Base-by-base conservation (phyloP, 2,113 vertebrate species). In the Sylvietta virens region DNA sequence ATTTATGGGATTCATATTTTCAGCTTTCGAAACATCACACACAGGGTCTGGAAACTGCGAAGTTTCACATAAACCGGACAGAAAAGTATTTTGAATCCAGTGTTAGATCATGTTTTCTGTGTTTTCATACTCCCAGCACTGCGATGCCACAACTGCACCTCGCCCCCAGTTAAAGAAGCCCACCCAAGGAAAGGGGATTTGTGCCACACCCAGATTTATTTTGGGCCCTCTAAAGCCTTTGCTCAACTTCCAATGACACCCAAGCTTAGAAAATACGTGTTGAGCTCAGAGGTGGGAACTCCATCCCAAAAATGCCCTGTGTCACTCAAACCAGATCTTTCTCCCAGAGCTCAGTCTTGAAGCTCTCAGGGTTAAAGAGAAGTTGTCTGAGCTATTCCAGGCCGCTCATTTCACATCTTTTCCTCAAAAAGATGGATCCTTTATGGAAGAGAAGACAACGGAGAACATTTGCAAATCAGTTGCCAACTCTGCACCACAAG, bases 1-100 rank as follows among this genome's bases (percentile, higher is more conserved):
- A 80, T 96, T 97, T 95, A 85, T 53, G 44, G 64, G 66, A 65
- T 90, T 79, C 9, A 0, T 78, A 92, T 81, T 95, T 93, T 79
- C 74, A 84, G 86, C 73, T 81, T 70, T 81, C 0, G 10, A 81
- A 95, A 72, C 73, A 56, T 51, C 84, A 84, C n/a, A 65, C 64
- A 62, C 10, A 56, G 72, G 67, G 62, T 91, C 37, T 94, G 67
- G 73, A 80, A 94, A 67, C 48, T 33, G 65, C 35, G 28, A 48
- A 12, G 62, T 60, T 83, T 90, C 40, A 83, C n/a, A 83, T 69
- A 82, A 72, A 93, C 31, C 39, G 54, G 65, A 24, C 35, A 86
- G 79, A 30, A 73, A 80, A 85, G 44, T 47, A 57, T 57, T 89
- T 37, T 62, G 30, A 66, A 81, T 26, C 16, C 57, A 5, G 33